Percentiles rank a stretch among this genome's conserved stretches.
These are phyloP conservation scores for Calephelis nemesis DNA, from an alignment of 1,140 invertebrate genomes.

Conservation along the genomic window DNA sequence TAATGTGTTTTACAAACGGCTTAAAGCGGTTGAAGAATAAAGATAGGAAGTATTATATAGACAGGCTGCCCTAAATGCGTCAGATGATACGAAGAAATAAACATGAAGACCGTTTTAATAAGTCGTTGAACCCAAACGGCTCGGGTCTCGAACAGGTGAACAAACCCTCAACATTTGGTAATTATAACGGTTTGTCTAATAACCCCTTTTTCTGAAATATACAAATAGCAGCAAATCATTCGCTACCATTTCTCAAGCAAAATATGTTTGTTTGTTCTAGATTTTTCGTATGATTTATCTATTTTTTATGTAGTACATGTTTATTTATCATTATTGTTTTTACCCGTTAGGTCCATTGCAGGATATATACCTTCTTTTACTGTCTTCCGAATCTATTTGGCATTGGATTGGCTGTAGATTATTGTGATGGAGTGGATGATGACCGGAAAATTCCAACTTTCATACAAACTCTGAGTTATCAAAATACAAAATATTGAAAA, in stretches of 20 bases:
- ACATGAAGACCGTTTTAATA: conserved; percentile 51
- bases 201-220: conserved; percentile 10
- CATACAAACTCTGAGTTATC: no score
- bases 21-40: conserved; percentile 4
- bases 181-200: conserved; percentile 10
- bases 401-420: no score
- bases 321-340: not conserved
- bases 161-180: conserved; percentile 38
- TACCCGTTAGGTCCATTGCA: no score
- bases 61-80: conserved; percentile 47
- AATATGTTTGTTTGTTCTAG: no score
- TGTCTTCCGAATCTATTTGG: no score
- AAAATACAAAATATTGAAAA: no score
- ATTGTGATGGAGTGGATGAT: no score
- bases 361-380: no score
- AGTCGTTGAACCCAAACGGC: conserved; percentile 48
- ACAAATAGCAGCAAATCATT: not conserved
- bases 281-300: no score
- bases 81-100: conserved; percentile 49
- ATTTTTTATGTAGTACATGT: no score
- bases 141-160: conserved; percentile 51
- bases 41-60: conserved; percentile 30
- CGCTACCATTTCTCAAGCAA: no score
- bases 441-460: no score
- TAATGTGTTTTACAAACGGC: not conserved